Base-by-base conservation (phyloP, 2,888 invertebrate genomes). In the Cryptus armator region DNA sequence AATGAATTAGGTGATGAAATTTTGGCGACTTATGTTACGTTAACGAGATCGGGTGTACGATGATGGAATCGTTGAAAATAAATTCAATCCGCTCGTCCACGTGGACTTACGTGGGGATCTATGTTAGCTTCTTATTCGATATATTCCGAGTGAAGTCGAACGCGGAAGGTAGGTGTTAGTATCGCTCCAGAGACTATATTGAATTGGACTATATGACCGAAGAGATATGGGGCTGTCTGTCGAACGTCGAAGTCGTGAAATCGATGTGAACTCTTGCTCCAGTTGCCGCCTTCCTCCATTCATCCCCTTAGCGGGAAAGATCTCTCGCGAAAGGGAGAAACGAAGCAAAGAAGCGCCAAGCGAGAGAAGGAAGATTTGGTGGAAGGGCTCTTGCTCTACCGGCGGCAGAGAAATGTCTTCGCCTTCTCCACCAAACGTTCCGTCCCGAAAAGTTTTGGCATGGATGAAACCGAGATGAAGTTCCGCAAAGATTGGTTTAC, bases 401-500 rank as follows among this genome's bases (percentile, higher is more conserved):
- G n/a, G 29, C 19, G 68, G 44, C 48, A 29, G 32, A 9, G 68
- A 68, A 7, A 29, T 51, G 29, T 68, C 32, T 29, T 68, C 29
- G n/a, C 66, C 43, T 64, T 68, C 14, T 51, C 46, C 64, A 24
- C 48, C 59, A 64, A 67, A 53, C 72, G 67, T 53, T 51, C 46
- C 37, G 81, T 81, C 82, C 70, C 37, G 37, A 37, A 56, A 89
- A 90, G 85, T 89, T 89, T 89, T 86, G 86, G 86, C 87, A 85
- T 86, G 83, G 85, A 81, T 85, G 85, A 88, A 88, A 88, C 86
- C 87, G 87, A 89, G 87, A 86, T 84, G 87, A 90, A 89, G 88
- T 87, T 86, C 72, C 81, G 86, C 81, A 86, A 89, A 90, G 88
- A 90, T 90, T 89, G 87, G 88, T 90, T 89, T 86, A 88, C 89